Evolutionary conservation across 2,797 vertebrate species (phyloP).

Genomic region (Propithecus deckenii): DNA sequence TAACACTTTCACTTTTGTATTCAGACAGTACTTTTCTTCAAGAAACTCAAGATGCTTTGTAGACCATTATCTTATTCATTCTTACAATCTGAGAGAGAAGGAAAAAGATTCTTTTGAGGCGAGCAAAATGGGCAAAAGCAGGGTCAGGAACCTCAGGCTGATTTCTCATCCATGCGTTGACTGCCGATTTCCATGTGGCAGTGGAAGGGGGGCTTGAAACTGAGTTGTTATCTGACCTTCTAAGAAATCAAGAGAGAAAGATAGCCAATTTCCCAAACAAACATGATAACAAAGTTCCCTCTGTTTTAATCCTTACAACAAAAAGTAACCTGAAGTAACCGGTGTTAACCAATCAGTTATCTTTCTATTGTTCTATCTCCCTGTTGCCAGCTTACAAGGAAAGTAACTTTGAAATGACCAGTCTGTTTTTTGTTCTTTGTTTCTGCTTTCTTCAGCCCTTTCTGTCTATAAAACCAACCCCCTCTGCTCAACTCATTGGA

Average conservation of each 20-base stretch:
- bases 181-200: not conserved
- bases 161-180: fast-evolving
- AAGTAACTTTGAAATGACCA: not conserved
- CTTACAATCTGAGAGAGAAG: not conserved
- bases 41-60: not conserved
- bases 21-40: not conserved
- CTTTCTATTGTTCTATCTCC: not conserved
- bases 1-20: not conserved
- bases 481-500: not conserved
- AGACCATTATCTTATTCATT: not conserved
- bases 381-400: not conserved
- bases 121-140: not conserved
- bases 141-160: not conserved
- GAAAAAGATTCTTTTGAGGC: not conserved
- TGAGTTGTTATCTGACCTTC: not conserved
- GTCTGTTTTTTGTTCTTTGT: not conserved
- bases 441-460: not conserved
- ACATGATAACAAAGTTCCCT: not conserved
- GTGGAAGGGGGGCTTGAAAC: not conserved
- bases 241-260: not conserved
- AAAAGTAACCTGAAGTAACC: not conserved
- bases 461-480: not conserved
- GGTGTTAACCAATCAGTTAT: not conserved
- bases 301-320: not conserved
- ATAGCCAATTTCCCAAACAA: not conserved